Evolutionary conservation across 92 coral and sea anemone species (phyloP).

Genomic region (Porites lobata): DNA sequence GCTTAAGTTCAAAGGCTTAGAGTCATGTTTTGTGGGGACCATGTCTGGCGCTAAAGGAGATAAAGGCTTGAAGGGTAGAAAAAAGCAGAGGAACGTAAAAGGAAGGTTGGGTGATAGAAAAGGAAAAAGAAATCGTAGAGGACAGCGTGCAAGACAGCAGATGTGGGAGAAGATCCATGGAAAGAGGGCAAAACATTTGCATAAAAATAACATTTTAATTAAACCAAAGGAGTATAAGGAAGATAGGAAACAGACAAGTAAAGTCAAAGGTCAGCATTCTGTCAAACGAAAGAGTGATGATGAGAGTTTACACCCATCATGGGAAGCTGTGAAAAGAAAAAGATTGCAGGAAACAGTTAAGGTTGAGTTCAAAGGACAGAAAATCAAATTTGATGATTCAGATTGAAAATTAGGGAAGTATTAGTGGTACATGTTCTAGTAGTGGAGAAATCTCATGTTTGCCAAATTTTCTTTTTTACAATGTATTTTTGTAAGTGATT

Average conservation of each 20-base stretch:
- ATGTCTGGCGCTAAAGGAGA: slow-evolving; percentile 43
- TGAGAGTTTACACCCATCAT: slow-evolving; percentile 83
- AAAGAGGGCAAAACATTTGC: slow-evolving; percentile 81
- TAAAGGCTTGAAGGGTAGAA: neutral
- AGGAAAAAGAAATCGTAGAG: slow-evolving; percentile 70
- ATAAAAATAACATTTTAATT: slow-evolving; percentile 20
- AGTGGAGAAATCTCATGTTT: too few relatives aligned
- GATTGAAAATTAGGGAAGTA: slow-evolving; percentile 5
- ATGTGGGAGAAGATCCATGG: slow-evolving; percentile 91
- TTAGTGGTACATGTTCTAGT: neutral
- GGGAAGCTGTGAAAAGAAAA: slow-evolving; percentile 94
- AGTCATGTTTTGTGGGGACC: slow-evolving; percentile 80
- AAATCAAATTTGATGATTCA: slow-evolving; percentile 82
- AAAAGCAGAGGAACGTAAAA: slow-evolving; percentile 23
- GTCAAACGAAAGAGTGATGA: slow-evolving; percentile 3
- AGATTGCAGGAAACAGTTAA: slow-evolving; percentile 76
- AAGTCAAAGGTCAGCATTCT: slow-evolving; percentile 4
- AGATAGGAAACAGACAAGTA: neutral
- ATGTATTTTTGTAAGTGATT: too few relatives aligned
- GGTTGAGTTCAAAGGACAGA: slow-evolving; percentile 90
- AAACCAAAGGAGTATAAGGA: slow-evolving; percentile 19
- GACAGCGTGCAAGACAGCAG: slow-evolving; percentile 90
- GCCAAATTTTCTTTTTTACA: too few relatives aligned
- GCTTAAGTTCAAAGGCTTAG: slow-evolving; percentile 30
- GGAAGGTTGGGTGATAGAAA: slow-evolving; percentile 29